Conservation (phyloP, 2,888 invertebrate genomes). For the Melanostoma mellinum region DNA sequence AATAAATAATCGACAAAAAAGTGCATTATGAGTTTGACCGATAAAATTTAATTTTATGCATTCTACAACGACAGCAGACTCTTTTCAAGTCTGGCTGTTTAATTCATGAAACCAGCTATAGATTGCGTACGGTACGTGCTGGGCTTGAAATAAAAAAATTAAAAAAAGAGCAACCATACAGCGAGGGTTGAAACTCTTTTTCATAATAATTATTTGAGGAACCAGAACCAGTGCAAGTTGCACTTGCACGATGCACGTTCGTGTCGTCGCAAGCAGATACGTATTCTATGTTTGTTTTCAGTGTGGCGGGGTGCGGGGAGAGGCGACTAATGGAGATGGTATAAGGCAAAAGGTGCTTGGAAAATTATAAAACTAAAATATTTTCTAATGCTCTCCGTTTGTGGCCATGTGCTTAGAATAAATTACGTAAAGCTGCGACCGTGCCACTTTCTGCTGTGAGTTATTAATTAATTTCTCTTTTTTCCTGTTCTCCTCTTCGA, state of each 20-base stretch:
- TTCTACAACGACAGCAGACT: neutral
- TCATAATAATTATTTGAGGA: neutral
- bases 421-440: conserved; percentile 33
- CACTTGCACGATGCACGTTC: too few relatives aligned
- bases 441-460: conserved; percentile 30
- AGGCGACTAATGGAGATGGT: too few relatives aligned
- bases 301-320: too few relatives aligned
- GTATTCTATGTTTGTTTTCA: neutral
- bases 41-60: conserved; percentile 52
- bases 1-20: conserved; percentile 28
- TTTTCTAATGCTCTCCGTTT: conserved; percentile 26
- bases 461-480: conserved; percentile 14
- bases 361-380: conserved; percentile 22
- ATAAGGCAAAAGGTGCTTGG: neutral
- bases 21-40: neutral
- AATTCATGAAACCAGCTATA: conserved; percentile 41
- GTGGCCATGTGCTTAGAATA: conserved; percentile 17
- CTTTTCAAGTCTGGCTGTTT: conserved; percentile 40
- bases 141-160: neutral
- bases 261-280: conserved; percentile 8
- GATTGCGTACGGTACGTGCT: conserved; percentile 41
- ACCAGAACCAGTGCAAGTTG: conserved; percentile 2
- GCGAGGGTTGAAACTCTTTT: neutral
- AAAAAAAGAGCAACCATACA: neutral
- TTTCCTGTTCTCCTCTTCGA: too few relatives aligned